Evolutionary conservation across 2,113 vertebrate species (phyloP).

Genomic region (Platycercus adscitus): DNA sequence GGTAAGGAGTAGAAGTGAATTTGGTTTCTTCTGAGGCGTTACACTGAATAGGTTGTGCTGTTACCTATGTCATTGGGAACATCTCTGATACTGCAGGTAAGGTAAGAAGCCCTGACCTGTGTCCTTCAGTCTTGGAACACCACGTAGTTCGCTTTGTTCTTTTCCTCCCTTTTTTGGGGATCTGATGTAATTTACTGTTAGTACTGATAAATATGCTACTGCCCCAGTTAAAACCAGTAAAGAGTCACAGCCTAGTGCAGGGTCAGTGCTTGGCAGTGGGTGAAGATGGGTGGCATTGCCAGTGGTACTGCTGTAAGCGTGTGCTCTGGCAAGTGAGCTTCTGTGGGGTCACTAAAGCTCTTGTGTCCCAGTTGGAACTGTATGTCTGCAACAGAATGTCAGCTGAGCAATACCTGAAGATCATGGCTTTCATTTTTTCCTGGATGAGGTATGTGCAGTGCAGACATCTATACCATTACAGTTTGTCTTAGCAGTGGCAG

Average conservation of each 20-base stretch:
- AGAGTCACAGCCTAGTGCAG: not conserved
- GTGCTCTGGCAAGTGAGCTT: not conserved
- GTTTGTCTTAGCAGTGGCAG: not conserved
- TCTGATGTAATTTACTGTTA: not conserved
- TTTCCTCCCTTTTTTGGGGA: not conserved
- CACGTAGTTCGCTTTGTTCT: not conserved
- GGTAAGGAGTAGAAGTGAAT: not conserved
- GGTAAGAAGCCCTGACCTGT: not conserved
- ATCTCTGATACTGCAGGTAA: not conserved
- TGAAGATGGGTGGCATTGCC: not conserved
- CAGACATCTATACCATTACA: not conserved
- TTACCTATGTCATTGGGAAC: not conserved
- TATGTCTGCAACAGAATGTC: not conserved
- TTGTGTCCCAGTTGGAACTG: not conserved
- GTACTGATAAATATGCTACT: not conserved
- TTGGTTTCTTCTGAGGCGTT: not conserved
- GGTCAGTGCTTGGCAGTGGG: not conserved
- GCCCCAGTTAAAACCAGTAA: not conserved
- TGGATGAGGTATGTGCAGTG: not conserved
- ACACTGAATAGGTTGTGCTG: not conserved
- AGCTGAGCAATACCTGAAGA: not conserved
- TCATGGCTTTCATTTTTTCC: not conserved
- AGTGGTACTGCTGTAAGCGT: fast-evolving
- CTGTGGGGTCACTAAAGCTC: not conserved
- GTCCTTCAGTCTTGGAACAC: not conserved